Base-by-base conservation (phyloP, 2,888 invertebrate species). In the Eulithis testata region DNA sequence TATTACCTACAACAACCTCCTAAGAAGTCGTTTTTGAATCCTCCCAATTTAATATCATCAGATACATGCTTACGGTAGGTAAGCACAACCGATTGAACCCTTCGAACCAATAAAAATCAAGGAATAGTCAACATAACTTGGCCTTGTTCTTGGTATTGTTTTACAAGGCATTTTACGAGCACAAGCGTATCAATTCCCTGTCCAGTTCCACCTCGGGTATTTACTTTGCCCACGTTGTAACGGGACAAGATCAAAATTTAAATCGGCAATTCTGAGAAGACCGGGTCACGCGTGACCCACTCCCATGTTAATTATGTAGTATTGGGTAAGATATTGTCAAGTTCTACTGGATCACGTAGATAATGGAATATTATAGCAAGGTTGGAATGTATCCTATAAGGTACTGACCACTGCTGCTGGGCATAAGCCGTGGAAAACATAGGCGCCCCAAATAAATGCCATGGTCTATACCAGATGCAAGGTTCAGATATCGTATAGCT, bases 231-330 rank as follows among this genome's bases (percentile, higher is more conserved):
- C 66, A 56, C 55, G 45, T 43, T 43, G 63, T 66, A 68, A 68
- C 65, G 60, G 68, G 54, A 61, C 64, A 62, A 40, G 45, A 58
- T 45, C 55, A 58, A 61, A 49, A 71, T 65, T 61, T 65, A 64
- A 67, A 65, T 63, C 63, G 49, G 63, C 52, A 31, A 53, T 62
- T 61, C 60, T 58, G 57, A 47, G 61, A 63, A 65, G 65, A 36
- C 21, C 11, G n/a, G 14, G 47, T 31, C 57, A 36, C 37, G 50
- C 62, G 50, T 51, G 66, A 14, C 57, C 49, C 61, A 14, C 31
- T 31, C 51, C 14, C 27, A 47, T 51, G 44, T 62, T 27, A 31
- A 59, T 59, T 51, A 55, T 36, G 45, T 50, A 37, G 58, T 52
- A 57, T 52, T 50, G 56, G 57, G 11, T 5, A n/a, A 14, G 21